A percentile compares a stretch with the other conserved stretches of the same genome.
Evolutionary conservation across 1,140 invertebrate genomes (phyloP).

Genomic region (Lerema accius): DNA sequence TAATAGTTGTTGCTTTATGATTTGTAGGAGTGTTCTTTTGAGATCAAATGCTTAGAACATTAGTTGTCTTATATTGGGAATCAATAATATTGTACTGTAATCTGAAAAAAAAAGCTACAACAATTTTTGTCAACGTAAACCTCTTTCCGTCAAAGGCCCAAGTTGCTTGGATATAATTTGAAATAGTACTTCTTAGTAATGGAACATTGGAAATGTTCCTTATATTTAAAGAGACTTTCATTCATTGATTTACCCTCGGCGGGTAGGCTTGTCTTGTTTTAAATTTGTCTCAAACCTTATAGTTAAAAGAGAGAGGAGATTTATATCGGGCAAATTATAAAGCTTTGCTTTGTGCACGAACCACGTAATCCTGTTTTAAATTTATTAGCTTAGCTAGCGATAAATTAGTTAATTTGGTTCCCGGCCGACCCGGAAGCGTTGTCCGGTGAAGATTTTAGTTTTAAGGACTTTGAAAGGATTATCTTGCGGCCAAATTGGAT

Average conservation of each 20-base stretch:
- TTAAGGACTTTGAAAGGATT: conserved; percentile 46
- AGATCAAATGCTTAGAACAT: no score
- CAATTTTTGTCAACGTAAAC: no score
- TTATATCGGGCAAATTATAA: conserved; percentile 77
- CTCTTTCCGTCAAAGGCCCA: no score
- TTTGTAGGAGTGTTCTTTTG: no score
- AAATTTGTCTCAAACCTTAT: conserved; percentile 55
- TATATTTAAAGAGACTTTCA: no score
- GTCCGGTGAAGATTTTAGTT: conserved; percentile 64
- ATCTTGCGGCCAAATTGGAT: conserved; percentile 20
- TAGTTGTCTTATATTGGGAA: no score
- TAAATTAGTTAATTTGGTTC: conserved; percentile 77
- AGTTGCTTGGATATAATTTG: no score
- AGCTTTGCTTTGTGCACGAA: conserved; percentile 67
- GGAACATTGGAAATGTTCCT: no score
- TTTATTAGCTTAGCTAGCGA: conserved; percentile 75
- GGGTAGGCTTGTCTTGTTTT: conserved; percentile 29
- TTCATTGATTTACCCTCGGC: conserved; percentile 6
- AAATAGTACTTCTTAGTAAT: no score
- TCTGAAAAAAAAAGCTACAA: no score
- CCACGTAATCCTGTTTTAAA: conserved; percentile 76
- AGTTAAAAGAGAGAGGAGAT: conserved; percentile 61
- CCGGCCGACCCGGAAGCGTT: conserved; percentile 68
- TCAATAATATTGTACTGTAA: no score
- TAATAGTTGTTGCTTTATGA: no score